Conservation (phyloP, 2,797 vertebrate genomes). For the Leucoraja ocellata region DNA sequence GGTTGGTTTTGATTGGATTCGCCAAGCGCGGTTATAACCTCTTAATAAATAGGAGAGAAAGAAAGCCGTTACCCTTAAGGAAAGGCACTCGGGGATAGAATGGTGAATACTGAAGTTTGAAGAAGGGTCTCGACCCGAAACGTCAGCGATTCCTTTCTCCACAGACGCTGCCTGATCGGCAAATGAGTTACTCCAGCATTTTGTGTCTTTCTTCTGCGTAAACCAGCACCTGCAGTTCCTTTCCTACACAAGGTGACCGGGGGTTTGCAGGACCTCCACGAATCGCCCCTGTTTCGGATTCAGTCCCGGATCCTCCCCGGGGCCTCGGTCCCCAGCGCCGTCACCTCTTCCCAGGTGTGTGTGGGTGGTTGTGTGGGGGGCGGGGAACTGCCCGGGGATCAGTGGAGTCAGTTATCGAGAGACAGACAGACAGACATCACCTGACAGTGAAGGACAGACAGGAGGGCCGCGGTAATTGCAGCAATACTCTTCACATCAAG, state of each 20-base stretch:
- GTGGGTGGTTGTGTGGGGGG: constrained; percentile 50
- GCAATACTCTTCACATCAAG: constrained; percentile 63
- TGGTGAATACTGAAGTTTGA: no score
- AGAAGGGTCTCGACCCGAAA: no score
- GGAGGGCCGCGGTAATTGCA: constrained; percentile 68
- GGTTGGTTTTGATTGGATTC: neutral
- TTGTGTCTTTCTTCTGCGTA: no score
- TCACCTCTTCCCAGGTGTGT: constrained; percentile 58
- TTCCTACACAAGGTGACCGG: no score
- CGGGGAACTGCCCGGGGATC: constrained; percentile 75
- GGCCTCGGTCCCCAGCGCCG: neutral
- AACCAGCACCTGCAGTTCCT: no score
- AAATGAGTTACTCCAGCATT: no score
- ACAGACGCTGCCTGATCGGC: no score
- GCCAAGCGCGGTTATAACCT: neutral
- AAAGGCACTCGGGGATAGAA: no score
- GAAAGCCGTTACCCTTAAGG: neutral
- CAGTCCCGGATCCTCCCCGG: neutral
- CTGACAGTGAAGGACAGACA: constrained; percentile 87
- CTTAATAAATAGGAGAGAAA: neutral
- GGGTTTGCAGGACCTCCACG: neutral
- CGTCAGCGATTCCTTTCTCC: no score
- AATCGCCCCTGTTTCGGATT: neutral
- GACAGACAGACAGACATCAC: constrained; percentile 75
- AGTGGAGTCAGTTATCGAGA: constrained; percentile 77